Percentiles rank a stretch among this genome's conserved stretches.
phyloP scores from a whole-genome alignment of 2,797 vertebrate species.

The Coendou prehensilis region DNA sequence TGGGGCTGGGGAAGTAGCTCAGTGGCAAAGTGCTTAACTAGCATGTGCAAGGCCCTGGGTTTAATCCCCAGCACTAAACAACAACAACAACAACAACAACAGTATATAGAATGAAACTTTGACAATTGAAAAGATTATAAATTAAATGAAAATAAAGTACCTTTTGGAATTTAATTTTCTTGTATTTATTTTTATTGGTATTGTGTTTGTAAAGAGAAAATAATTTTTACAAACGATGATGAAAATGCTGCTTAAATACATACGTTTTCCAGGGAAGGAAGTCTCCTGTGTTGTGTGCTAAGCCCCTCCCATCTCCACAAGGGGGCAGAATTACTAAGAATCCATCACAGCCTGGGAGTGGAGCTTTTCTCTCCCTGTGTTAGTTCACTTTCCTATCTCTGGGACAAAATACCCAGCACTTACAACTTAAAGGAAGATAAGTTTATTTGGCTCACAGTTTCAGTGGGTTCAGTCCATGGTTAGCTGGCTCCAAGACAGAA shows the following conservation, averaged over 20 bases:
- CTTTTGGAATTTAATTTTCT: neutral
- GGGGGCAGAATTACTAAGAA: neutral
- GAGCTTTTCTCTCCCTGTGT: neutral
- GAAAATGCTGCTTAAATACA: neutral
- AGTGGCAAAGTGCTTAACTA: neutral
- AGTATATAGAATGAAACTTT: neutral
- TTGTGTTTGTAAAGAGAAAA: neutral
- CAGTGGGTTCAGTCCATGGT: neutral
- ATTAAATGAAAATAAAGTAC: neutral
- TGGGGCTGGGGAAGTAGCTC: neutral
- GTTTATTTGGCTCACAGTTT: neutral
- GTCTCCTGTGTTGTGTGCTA: accelerated
- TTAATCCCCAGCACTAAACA: neutral
- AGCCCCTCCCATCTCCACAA: neutral
- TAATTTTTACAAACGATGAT: neutral
- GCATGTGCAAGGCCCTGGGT: neutral
- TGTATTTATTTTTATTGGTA: slow-evolving; percentile 15
- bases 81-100: neutral
- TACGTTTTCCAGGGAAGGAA: neutral
- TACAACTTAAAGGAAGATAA: neutral
- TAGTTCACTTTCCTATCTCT: neutral
- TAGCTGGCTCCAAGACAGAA: neutral
- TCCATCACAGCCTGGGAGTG: neutral
- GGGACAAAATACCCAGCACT: neutral
- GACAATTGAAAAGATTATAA: neutral